These are phyloP conservation scores for Lichenostomus cassidix DNA, from an alignment of 2,113 vertebrate genomes.

Conservation along the genomic window DNA sequence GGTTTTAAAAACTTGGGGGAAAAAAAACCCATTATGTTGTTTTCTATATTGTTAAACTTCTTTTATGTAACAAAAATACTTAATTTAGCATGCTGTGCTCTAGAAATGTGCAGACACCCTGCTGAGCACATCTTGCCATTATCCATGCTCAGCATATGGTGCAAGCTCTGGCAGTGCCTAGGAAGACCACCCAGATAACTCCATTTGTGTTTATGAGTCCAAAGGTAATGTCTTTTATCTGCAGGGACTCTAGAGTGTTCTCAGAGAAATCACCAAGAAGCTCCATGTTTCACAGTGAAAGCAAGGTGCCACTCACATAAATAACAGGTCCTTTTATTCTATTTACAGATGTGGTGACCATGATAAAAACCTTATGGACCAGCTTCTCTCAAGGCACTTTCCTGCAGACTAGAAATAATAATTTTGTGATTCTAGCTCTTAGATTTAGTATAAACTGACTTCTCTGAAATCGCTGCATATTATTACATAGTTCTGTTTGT, in stretches of 20 bases:
- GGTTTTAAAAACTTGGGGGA: not conserved
- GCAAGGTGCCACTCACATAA: not conserved
- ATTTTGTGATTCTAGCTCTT: not conserved
- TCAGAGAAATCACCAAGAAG: not conserved
- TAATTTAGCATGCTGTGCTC: not conserved
- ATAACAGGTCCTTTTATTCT: not conserved
- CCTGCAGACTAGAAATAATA: not conserved
- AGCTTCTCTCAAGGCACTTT: not conserved
- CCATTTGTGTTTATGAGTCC: not conserved
- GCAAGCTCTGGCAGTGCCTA: not conserved
- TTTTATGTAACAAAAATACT: not conserved
- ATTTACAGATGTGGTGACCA: not conserved
- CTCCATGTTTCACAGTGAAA: not conserved
- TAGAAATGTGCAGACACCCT: not conserved
- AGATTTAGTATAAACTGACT: not conserved
- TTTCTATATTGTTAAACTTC: not conserved
- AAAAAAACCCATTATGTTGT: not conserved
- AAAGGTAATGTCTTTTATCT: not conserved
- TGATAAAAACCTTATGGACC: not conserved
- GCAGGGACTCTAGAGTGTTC: not conserved
- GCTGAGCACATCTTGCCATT: not conserved
- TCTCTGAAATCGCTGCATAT: not conserved
- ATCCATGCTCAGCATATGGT: accelerated
- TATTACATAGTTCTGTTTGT: not conserved
- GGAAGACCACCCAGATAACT: not conserved